phyloP scores from a whole-genome alignment of 2,888 invertebrate species.

The Dynastes grantii region DNA sequence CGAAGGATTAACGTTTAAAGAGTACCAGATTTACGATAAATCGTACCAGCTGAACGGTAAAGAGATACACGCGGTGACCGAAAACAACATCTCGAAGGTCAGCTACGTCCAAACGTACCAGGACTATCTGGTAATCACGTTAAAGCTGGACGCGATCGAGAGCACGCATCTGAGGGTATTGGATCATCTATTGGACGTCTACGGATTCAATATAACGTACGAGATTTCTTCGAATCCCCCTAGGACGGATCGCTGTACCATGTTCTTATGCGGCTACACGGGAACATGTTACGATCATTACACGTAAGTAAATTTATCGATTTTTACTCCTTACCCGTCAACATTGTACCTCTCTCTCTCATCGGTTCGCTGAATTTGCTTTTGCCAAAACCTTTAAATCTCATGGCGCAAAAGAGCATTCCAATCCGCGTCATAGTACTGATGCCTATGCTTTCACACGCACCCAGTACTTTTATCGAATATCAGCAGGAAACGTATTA shows the following conservation, averaged over 20 bases:
- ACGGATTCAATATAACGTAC: conserved; percentile 94
- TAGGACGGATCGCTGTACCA: conserved; percentile 80
- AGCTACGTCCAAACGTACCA: conserved; percentile 77
- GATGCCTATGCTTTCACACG: no score
- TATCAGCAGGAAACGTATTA: no score
- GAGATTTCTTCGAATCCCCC: conserved; percentile 79
- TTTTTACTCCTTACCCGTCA: neutral
- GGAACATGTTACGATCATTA: conserved; percentile 88
- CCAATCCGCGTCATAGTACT: neutral
- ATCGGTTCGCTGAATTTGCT: no score
- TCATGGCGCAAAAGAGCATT: neutral
- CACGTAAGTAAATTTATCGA: conserved; percentile 75
- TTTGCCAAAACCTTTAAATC: neutral
- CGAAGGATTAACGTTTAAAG: conserved; percentile 83
- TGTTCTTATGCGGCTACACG: conserved; percentile 87
- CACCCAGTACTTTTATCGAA: no score
- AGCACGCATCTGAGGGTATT: conserved; percentile 86
- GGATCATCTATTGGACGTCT: conserved; percentile 86
- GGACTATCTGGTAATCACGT: conserved; percentile 85
- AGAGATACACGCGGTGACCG: conserved; percentile 79
- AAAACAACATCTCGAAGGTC: conserved; percentile 79
- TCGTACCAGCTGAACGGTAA: conserved; percentile 70
- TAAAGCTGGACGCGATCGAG: conserved; percentile 81
- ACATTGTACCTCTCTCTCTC: no score
- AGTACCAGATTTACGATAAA: conserved; percentile 70